A percentile compares a stretch with the other conserved stretches of the same genome.
Conservation (phyloP, 2,888 invertebrate species). For the Polymixis lichenea region DNA sequence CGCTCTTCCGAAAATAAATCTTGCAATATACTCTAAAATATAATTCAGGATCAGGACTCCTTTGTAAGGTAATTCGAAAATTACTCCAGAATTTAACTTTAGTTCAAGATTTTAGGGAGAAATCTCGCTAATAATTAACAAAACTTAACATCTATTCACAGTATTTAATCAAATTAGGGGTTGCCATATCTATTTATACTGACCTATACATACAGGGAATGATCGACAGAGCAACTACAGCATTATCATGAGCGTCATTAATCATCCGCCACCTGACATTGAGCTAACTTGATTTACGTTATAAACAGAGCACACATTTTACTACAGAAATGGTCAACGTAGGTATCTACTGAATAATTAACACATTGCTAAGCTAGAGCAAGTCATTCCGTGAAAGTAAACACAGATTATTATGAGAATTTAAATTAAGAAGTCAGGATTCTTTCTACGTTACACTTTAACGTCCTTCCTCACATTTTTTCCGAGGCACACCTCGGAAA, state of each 20-base stretch:
- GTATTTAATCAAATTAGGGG: slow-evolving; percentile 7
- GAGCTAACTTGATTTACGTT: slow-evolving; percentile 65
- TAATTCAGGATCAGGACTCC: neutral
- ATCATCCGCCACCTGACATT: slow-evolving; percentile 64
- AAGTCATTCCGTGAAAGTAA: neutral
- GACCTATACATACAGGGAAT: slow-evolving; percentile 13
- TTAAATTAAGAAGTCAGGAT: neutral
- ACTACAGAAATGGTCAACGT: slow-evolving; percentile 8
- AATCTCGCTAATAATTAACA: neutral
- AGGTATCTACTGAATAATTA: slow-evolving; percentile 18
- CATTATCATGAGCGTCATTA: slow-evolving; percentile 53
- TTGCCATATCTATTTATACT: slow-evolving; percentile 2
- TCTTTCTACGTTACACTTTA: neutral
- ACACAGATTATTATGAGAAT: neutral
- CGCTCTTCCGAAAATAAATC: neutral
- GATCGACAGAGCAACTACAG: slow-evolving; percentile 48
- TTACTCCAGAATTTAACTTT: neutral
- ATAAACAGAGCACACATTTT: slow-evolving; percentile 22
- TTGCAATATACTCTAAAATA: slow-evolving; percentile 1
- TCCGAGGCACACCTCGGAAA: too few relatives aligned
- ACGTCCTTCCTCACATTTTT: too few relatives aligned
- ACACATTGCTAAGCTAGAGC: neutral
- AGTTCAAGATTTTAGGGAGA: neutral
- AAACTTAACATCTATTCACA: slow-evolving; percentile 39
- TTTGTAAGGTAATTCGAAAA: slow-evolving; percentile 1